These are phyloP conservation scores for Oxyruncus cristatus DNA, from an alignment of 2,113 vertebrate genomes.

Conservation along the genomic window DNA sequence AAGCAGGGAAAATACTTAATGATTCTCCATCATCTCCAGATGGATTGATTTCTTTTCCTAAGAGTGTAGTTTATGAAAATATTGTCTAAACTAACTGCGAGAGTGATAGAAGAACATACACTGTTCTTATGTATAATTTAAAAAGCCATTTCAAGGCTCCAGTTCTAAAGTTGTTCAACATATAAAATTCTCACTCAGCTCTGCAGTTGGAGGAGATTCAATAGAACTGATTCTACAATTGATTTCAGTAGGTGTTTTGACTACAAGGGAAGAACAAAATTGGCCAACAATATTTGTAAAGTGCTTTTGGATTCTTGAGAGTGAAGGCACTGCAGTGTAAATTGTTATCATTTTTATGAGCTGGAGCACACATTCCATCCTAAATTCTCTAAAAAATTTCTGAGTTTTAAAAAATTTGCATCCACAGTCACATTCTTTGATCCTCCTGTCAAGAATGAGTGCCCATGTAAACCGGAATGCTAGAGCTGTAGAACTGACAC, in stretches of 20 bases:
- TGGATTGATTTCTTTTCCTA: constrained; percentile 45
- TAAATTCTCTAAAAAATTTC: not conserved
- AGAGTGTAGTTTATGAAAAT: constrained; percentile 35
- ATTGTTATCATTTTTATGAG: not conserved
- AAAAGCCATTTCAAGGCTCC: constrained; percentile 38
- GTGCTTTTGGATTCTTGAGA: not conserved
- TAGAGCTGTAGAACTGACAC: not conserved
- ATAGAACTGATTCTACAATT: constrained; percentile 25
- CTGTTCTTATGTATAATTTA: constrained; percentile 58
- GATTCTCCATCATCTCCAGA: constrained; percentile 6
- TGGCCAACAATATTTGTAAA: constrained; percentile 37
- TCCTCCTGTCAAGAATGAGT: not conserved
- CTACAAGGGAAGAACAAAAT: constrained; percentile 27
- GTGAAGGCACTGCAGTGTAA: not conserved
- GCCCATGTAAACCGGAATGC: not conserved
- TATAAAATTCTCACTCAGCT: constrained; percentile 45
- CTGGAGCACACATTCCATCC: not conserved
- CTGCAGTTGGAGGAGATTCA: constrained; percentile 44
- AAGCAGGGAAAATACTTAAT: constrained; percentile 13
- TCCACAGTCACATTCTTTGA: not conserved
- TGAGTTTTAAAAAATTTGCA: not conserved
- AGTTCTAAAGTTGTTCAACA: constrained; percentile 30
- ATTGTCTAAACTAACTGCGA: constrained; percentile 46
- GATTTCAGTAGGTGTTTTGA: constrained; percentile 52
- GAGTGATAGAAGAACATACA: constrained; percentile 35